Evolutionary conservation across 2,797 vertebrate species (phyloP).

Genomic region (Amniataba percoides): DNA sequence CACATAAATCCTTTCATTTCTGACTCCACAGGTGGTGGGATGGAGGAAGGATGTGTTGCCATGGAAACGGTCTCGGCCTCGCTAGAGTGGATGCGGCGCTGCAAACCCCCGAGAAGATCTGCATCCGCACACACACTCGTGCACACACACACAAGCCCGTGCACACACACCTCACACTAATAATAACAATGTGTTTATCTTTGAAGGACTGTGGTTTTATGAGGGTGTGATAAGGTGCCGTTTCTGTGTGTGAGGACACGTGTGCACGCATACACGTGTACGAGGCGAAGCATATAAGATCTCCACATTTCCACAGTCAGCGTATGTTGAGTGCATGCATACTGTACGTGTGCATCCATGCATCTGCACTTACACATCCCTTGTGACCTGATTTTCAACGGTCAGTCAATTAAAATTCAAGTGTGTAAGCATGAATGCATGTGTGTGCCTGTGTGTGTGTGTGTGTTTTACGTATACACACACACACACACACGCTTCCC

Average conservation of each 20-base stretch:
- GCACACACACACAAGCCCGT: constrained; percentile 4
- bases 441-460: neutral
- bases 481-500: neutral
- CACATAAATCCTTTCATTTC: constrained; percentile 76
- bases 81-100: constrained; percentile 44
- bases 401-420: constrained; percentile 27
- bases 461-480: neutral
- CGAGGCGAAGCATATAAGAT: neutral
- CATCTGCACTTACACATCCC: neutral
- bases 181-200: constrained; percentile 46
- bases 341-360: constrained; percentile 15
- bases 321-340: constrained; percentile 8
- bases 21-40: constrained; percentile 86
- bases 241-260: neutral
- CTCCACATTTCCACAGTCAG: neutral
- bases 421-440: neutral
- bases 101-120: constrained; percentile 42
- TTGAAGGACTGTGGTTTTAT: constrained; percentile 25
- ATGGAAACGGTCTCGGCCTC: constrained; percentile 78
- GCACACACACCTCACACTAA: constrained; percentile 7
- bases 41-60: constrained; percentile 81
- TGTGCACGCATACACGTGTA: neutral
- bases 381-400: constrained; percentile 26
- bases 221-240: constrained; percentile 3
- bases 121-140: constrained; percentile 22